A percentile compares a stretch with the other conserved stretches of the same genome.
These are phyloP conservation scores for Parauchenoglanis punctatus DNA, from an alignment of 2,797 vertebrate genomes.

Conservation along the genomic window DNA sequence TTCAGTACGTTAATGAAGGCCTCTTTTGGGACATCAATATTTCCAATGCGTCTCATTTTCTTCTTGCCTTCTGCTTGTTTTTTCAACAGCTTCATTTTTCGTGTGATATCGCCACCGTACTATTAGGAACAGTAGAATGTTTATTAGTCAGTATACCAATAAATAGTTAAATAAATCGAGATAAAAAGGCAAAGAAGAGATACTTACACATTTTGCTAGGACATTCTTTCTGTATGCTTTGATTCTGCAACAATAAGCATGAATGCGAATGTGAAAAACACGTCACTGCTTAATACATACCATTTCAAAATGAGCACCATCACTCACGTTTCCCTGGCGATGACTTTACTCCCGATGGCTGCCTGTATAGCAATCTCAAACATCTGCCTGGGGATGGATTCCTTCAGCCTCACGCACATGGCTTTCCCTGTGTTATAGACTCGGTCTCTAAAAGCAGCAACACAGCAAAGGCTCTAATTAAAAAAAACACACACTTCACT, in stretches of 20 bases:
- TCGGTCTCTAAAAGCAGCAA: conserved; percentile 75
- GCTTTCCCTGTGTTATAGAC: conserved; percentile 83
- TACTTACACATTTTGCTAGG: conserved; percentile 96
- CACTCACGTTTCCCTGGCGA: conserved; percentile 95
- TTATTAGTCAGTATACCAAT: not conserved
- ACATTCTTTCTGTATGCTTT: conserved; percentile 95
- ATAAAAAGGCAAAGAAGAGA: not conserved
- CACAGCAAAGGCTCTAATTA: not conserved
- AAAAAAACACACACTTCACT: not conserved
- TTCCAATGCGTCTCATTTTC: conserved; percentile 88
- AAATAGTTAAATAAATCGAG: not conserved
- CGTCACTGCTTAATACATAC: not conserved
- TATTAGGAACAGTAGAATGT: conserved; percentile 18
- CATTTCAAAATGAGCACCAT: not conserved
- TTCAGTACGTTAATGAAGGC: conserved; percentile 90
- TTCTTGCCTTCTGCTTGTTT: conserved; percentile 94
- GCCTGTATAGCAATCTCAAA: conserved; percentile 97
- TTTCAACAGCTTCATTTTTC: conserved; percentile 83
- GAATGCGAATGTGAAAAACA: not conserved
- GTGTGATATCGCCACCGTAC: conserved; percentile 62
- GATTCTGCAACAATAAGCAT: conserved; percentile 75
- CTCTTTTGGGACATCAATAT: conserved; percentile 87
- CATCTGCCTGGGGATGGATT: conserved; percentile 90
- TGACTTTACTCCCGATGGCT: conserved; percentile 86
- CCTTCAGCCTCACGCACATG: conserved; percentile 89